Evolutionary conservation across 2,797 vertebrate genomes (phyloP).

Genomic region (Mormyrus hasselquistii): DNA sequence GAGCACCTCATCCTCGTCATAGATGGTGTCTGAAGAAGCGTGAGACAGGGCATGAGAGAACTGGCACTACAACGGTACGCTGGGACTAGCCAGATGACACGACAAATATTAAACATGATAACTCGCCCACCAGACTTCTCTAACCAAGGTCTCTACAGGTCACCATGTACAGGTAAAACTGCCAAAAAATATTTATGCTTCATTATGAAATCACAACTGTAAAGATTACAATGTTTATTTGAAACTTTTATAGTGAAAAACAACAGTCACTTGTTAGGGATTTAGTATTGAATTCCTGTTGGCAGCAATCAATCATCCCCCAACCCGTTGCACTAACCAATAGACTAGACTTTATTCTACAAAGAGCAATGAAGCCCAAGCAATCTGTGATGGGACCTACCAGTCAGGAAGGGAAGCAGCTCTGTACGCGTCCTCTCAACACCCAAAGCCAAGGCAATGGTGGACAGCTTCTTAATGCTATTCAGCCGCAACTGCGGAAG

Average conservation of each 20-base stretch:
- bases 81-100: background rate
- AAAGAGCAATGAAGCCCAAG: background rate
- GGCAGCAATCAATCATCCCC: background rate
- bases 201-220: background rate
- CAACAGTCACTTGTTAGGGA: background rate
- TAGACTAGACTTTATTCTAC: background rate
- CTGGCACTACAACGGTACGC: background rate
- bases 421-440: slow-evolving; percentile 78
- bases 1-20: slow-evolving; percentile 80
- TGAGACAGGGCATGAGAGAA: background rate
- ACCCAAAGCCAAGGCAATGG: slow-evolving; percentile 75
- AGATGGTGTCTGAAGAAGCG: slow-evolving; percentile 68
- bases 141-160: background rate
- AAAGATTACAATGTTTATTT: background rate
- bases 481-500: slow-evolving; percentile 67
- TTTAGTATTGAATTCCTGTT: background rate
- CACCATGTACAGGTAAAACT: background rate
- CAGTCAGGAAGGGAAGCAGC: slow-evolving; percentile 78
- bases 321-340: background rate
- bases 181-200: background rate
- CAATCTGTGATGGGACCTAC: slow-evolving; percentile 39
- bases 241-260: background rate
- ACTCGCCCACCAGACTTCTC: background rate
- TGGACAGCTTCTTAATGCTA: slow-evolving; percentile 81
- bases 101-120: background rate